Evolutionary conservation across 2,888 invertebrate species (phyloP).

Genomic region (Acleris holmiana): DNA sequence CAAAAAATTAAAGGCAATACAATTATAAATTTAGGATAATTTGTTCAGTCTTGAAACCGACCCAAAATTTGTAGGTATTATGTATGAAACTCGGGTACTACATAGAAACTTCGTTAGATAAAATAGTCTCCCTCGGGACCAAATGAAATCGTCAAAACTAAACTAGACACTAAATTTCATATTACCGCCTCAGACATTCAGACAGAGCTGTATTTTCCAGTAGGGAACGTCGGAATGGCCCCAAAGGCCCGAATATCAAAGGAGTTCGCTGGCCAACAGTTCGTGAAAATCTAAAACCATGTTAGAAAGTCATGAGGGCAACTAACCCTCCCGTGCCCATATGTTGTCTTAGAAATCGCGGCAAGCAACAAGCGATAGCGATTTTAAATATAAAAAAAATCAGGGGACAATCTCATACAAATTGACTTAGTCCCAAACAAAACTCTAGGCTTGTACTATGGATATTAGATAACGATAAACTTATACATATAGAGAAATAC

Average conservation of each 20-base stretch:
- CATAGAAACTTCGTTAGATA: neutral
- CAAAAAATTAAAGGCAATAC: too few species aligned
- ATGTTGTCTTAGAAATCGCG: slow-evolving; percentile 47
- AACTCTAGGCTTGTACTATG: too few species aligned
- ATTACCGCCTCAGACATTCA: neutral
- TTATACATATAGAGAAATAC: too few species aligned
- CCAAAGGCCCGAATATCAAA: slow-evolving; percentile 29
- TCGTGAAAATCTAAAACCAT: slow-evolving; percentile 62
- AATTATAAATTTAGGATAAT: too few species aligned
- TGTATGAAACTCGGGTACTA: too few species aligned
- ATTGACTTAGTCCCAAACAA: too few species aligned
- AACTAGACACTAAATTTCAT: slow-evolving; percentile 1
- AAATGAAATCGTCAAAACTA: neutral
- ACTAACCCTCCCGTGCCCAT: slow-evolving; percentile 48
- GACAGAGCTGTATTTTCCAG: slow-evolving; percentile 8
- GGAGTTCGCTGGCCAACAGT: slow-evolving; percentile 49
- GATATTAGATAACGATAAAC: too few species aligned
- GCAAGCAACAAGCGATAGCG: slow-evolving; percentile 1
- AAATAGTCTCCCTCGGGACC: neutral
- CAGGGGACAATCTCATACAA: too few species aligned
- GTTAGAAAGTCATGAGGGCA: slow-evolving; percentile 56
- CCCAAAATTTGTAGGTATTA: too few species aligned
- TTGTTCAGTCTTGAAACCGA: too few species aligned
- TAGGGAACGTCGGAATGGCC: slow-evolving; percentile 7
- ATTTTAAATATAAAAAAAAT: too few species aligned